Conservation (phyloP, 2,888 invertebrate species). For the Endotricha flammealis region DNA sequence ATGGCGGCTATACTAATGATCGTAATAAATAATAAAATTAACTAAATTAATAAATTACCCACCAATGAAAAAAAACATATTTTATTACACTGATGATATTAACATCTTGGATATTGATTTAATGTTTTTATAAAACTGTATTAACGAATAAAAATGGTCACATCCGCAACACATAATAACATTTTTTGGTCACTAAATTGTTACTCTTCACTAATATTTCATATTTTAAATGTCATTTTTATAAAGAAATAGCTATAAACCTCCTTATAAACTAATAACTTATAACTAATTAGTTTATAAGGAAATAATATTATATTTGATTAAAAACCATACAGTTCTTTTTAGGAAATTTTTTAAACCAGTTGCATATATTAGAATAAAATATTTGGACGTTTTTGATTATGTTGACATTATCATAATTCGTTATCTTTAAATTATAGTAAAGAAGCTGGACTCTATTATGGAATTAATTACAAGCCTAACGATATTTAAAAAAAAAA, state of each 20-base stretch:
- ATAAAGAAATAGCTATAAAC: slow-evolving; percentile 3
- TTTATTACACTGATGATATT: background rate
- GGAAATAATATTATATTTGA: slow-evolving; percentile 4
- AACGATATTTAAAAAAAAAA: too few species aligned
- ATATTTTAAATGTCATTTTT: slow-evolving; percentile 1
- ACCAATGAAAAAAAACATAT: background rate
- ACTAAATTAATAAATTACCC: background rate
- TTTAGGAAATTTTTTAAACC: slow-evolving; percentile 3
- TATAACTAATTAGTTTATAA: slow-evolving; percentile 2
- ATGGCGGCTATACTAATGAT: slow-evolving; percentile 1
- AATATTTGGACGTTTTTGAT: too few species aligned
- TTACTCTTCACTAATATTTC: slow-evolving; percentile 1
- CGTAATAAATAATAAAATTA: slow-evolving; percentile 5
- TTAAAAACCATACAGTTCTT: background rate
- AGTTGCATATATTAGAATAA: slow-evolving; percentile 8
- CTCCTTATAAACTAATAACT: background rate
- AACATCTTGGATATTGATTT: slow-evolving; percentile 4
- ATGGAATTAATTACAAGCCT: too few species aligned
- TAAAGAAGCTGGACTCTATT: too few species aligned
- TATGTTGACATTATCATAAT: too few species aligned
- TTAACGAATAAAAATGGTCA: slow-evolving; percentile 1
- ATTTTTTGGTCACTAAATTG: background rate
- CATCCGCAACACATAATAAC: slow-evolving; percentile 1
- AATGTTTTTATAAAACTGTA: slow-evolving; percentile 2
- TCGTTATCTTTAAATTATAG: too few species aligned